phyloP scores from a whole-genome alignment of 2,113 vertebrate genomes.

The Puntigrus tetrazona region DNA sequence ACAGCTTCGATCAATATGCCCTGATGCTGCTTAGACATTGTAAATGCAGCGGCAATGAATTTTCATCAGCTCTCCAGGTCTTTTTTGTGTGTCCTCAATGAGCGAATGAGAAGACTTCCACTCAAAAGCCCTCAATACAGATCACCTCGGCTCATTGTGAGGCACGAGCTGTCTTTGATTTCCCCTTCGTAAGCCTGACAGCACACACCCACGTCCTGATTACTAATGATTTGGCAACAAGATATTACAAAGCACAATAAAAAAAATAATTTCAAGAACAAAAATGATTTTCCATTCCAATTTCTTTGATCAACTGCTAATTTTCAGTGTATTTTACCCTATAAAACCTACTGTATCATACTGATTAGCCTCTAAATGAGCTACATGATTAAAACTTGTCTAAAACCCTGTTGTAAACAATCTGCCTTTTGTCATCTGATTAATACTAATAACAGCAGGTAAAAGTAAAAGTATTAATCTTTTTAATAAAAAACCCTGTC shows the following conservation, averaged over 20 bases:
- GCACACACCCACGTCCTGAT: constrained; percentile 17
- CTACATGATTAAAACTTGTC: neutral
- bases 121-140: constrained; percentile 29
- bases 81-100: neutral
- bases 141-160: constrained; percentile 27
- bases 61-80: neutral
- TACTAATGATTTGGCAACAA: neutral
- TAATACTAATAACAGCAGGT: neutral
- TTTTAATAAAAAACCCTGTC: neutral
- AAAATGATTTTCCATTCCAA: neutral
- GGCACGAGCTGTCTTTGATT: constrained; percentile 45
- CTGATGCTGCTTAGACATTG: neutral
- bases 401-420: neutral
- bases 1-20: neutral
- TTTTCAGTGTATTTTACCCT: too few species aligned
- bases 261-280: too few species aligned
- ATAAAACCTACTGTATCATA: neutral
- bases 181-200: neutral
- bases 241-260: too few species aligned
- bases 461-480: neutral
- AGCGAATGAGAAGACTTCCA: constrained; percentile 23
- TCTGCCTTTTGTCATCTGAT: neutral
- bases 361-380: neutral
- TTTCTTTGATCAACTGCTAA: neutral
- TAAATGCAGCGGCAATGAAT: constrained; percentile 6